Evolutionary conservation across 2,888 invertebrate genomes (phyloP).

Genomic region (Sussaba pulchella): DNA sequence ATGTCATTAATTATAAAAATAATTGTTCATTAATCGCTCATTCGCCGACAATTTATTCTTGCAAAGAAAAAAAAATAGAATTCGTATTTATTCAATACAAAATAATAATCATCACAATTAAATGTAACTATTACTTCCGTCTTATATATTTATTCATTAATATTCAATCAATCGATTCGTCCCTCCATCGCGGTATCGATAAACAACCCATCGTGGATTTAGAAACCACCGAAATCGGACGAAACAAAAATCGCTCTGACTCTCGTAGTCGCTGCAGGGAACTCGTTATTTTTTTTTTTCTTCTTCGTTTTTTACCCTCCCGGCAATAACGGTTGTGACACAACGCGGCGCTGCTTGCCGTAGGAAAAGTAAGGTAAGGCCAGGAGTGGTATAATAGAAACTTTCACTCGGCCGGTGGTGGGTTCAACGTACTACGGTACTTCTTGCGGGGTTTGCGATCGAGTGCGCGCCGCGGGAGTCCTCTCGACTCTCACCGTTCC

Average conservation of each 20-base stretch:
- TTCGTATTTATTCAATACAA: no score
- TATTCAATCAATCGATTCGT: no score
- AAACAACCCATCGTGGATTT: conserved; percentile 3
- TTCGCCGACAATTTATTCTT: neutral
- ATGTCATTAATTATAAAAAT: no score
- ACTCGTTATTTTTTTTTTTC: conserved; percentile 28
- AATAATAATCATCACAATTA: no score
- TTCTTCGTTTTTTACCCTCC: neutral
- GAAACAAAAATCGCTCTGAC: conserved; percentile 62
- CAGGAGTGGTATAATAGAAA: conserved; percentile 84
- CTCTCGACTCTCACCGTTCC: conserved; percentile 68
- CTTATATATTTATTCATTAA: no score
- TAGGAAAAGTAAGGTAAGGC: conserved; percentile 84
- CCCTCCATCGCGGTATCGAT: no score
- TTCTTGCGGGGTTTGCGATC: conserved; percentile 67
- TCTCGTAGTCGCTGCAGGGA: conserved; percentile 42
- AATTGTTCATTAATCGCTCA: neutral
- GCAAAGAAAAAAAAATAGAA: no score
- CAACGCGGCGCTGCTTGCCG: conserved; percentile 79
- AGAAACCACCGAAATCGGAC: conserved; percentile 38
- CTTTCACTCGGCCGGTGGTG: conserved; percentile 82
- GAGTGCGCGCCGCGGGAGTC: conserved; percentile 59
- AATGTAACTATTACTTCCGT: no score
- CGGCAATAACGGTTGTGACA: conserved; percentile 76
- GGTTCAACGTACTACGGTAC: conserved; percentile 83